phyloP scores from a whole-genome alignment of 2,888 invertebrate species.

The Polia nebulosa region DNA sequence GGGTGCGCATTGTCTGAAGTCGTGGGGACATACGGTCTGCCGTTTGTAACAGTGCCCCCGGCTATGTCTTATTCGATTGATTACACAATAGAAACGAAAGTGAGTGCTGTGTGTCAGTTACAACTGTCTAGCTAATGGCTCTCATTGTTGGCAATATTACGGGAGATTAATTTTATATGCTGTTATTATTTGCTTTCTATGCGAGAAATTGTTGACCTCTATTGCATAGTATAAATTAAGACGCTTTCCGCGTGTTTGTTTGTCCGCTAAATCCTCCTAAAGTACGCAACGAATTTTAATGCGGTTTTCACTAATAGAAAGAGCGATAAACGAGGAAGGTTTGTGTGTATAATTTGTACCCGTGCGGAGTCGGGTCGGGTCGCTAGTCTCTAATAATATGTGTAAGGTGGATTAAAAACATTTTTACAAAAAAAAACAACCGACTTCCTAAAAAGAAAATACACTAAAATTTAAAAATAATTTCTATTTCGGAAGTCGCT shows the following conservation, averaged over 20 bases:
- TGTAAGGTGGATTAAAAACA: neutral
- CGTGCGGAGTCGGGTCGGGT: too few relatives aligned
- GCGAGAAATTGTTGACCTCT: constrained; percentile 2
- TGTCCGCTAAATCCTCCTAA: too few relatives aligned
- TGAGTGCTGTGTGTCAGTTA: constrained; percentile 26
- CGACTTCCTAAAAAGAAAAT: too few relatives aligned
- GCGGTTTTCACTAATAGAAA: too few relatives aligned
- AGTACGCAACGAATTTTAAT: too few relatives aligned
- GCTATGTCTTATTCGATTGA: constrained; percentile 49
- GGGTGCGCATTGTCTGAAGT: constrained; percentile 60
- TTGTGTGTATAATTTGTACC: too few relatives aligned
- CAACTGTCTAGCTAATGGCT: constrained; percentile 33
- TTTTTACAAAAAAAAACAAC: too few relatives aligned
- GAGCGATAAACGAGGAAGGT: too few relatives aligned
- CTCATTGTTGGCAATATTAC: constrained; percentile 36
- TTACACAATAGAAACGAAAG: constrained; percentile 60
- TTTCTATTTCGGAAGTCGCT: too few relatives aligned
- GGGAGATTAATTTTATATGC: constrained; percentile 32
- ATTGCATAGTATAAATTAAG: too few relatives aligned
- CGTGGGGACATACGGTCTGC: constrained; percentile 44
- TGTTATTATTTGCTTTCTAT: constrained; percentile 32
- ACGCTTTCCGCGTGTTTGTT: too few relatives aligned
- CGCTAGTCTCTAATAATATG: constrained; percentile 36
- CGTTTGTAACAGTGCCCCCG: constrained; percentile 45
- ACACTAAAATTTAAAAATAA: too few relatives aligned